A percentile compares a stretch with the other conserved stretches of the same genome.
Conservation (phyloP, 2,888 invertebrate species). For the Diogma glabrata region DNA sequence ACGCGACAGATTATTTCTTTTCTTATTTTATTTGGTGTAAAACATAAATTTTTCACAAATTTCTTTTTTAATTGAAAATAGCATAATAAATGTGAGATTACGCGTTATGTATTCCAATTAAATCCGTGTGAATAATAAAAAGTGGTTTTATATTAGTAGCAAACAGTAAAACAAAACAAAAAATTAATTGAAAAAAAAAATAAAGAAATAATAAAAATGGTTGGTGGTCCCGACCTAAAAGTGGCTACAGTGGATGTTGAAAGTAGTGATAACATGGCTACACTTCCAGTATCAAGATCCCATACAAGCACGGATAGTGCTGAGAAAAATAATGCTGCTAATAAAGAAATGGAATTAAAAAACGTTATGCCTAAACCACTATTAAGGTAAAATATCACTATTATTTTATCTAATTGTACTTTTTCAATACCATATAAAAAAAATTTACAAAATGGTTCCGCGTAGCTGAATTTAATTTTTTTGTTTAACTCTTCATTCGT, state of each 20-base stretch:
- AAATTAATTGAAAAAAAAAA: conserved; percentile 9
- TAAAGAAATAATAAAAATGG: conserved; percentile 34
- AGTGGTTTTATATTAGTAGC: too few relatives aligned
- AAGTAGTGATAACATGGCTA: conserved; percentile 80
- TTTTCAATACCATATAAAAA: too few relatives aligned
- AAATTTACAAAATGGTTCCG: too few relatives aligned
- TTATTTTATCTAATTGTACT: neutral
- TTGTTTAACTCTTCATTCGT: too few relatives aligned
- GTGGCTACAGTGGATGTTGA: conserved; percentile 82
- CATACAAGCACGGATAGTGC: conserved; percentile 55
- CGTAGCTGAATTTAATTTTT: too few relatives aligned
- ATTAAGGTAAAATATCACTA: conserved; percentile 52
- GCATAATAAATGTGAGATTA: too few relatives aligned
- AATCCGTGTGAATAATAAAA: too few relatives aligned
- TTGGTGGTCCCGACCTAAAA: conserved; percentile 68
- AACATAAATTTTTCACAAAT: too few relatives aligned
- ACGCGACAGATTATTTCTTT: too few relatives aligned
- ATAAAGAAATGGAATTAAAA: conserved; percentile 79
- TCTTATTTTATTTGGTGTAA: too few relatives aligned
- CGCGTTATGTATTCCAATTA: too few relatives aligned
- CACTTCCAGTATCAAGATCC: conserved; percentile 70
- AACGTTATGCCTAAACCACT: conserved; percentile 74
- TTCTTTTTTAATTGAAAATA: too few relatives aligned
- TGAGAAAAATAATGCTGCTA: conserved; percentile 70
- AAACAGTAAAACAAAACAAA: conserved; percentile 4